Conservation (phyloP, 2,113 vertebrate species). For the Candoia aspera region DNA sequence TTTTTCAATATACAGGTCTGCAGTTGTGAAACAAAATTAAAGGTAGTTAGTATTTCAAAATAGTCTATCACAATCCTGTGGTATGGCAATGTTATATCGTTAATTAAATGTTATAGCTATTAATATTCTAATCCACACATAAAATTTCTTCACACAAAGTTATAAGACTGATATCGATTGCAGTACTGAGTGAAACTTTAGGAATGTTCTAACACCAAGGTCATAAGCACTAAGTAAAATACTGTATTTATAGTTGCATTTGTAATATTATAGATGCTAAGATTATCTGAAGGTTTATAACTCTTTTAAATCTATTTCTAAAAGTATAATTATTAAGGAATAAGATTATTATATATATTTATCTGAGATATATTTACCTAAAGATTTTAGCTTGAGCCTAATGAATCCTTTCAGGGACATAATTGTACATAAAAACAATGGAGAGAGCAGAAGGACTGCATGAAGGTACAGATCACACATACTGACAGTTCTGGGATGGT, state of each 20-base stretch:
- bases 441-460: too few species aligned
- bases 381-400: too few species aligned
- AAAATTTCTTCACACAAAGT: background rate
- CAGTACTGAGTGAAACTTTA: background rate
- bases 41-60: background rate
- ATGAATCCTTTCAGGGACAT: too few species aligned
- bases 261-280: background rate
- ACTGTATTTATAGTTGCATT: background rate
- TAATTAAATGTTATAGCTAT: background rate
- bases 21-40: background rate
- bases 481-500: too few species aligned
- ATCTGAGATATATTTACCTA: too few species aligned
- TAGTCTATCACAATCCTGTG: background rate
- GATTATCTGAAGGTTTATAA: background rate
- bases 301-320: background rate
- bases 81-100: background rate
- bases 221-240: background rate
- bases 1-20: slow-evolving; percentile 1
- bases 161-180: background rate
- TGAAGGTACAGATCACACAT: too few species aligned
- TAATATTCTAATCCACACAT: background rate
- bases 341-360: background rate
- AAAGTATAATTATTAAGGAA: background rate
- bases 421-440: too few species aligned
- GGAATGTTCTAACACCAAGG: background rate